Evolutionary conservation across 2,113 vertebrate genomes (phyloP), one percentile per base, ranked within the genome.

Genomic region (Tetrax tetrax): DNA sequence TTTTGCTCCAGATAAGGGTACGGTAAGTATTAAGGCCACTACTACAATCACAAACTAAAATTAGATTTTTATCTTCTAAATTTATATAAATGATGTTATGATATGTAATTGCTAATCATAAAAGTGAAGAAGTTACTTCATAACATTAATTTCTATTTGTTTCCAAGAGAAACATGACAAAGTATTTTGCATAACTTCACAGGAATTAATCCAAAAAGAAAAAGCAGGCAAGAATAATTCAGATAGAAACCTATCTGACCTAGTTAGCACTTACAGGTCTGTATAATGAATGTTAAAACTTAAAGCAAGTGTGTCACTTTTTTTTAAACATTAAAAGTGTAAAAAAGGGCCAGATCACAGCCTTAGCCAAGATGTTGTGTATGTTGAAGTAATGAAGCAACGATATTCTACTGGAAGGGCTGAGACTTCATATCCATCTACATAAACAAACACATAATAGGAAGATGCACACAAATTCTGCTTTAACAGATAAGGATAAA

Each of bases 221-320:
- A 56, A 87, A 29, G 14, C 1, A 83, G 28, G n/a, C 29, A 70
- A 65, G 17, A 77, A 41, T 54, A 70, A 78, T 89, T 92, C 81
- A 65, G 50, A 74, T 50, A 81, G 45, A 93, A 91, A 93, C 4
- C 33, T 75, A 33, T 53, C 27, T 83, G 80, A 70, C 91, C 77
- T 37, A 91, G 35, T 59, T 81, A 69, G 51, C 29, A 66, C n/a
- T 84, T 60, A 48, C 0, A 0, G 28, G 33, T 70, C 35, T 57
- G 41, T 33, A 47, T 31, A 29, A 31, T 83, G 28, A 65, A 68
- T 37, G 17, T 31, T 74, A 69, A 68, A 72, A 61, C 11, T 56
- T 56, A 37, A 76, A 72, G 23, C 56, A 81, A 41, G 20, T 48
- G n/a, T 54, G 53, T 28, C 57, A 86, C 61, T 65, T n/a, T 31